Conservation (phyloP, 2,888 invertebrate genomes). For the Ormyrus nitidulus region DNA sequence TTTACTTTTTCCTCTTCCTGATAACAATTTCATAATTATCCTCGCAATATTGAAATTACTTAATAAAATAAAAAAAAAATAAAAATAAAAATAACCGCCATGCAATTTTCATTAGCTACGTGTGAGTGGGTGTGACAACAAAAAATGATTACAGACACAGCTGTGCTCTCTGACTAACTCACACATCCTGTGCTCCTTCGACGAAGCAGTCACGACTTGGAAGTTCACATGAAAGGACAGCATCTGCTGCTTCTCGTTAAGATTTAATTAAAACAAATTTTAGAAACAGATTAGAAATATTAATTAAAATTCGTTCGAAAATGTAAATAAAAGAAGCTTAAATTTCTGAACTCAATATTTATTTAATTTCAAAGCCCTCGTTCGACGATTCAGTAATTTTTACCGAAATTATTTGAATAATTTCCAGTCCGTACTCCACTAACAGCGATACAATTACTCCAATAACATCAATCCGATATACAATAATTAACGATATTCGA, state of each 20-base stretch:
- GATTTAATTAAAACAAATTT: constrained; percentile 22
- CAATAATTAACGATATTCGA: constrained; percentile 22
- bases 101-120: not conserved
- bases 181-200: constrained; percentile 15
- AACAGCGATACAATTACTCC: constrained; percentile 8
- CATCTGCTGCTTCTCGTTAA: constrained; percentile 9
- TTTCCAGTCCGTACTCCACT: constrained; percentile 13
- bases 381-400: not conserved
- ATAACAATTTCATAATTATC: not conserved
- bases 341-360: constrained; percentile 2
- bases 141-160: constrained; percentile 26
- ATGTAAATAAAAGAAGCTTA: too few species aligned
- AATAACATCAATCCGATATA: constrained; percentile 19
- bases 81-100: not conserved
- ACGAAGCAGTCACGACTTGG: constrained; percentile 20
- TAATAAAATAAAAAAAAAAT: not conserved
- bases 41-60: not conserved
- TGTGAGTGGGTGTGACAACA: not conserved
- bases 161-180: constrained; percentile 34
- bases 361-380: constrained; percentile 8
- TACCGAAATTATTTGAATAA: not conserved
- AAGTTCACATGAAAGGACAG: constrained; percentile 4
- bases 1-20: not conserved
- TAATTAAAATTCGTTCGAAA: not conserved
- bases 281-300: not conserved